Evolutionary conservation across 30 jellyfish, hydroid and myxozoan genomes (phyloP).

Genomic region (Aurelia aurita): DNA sequence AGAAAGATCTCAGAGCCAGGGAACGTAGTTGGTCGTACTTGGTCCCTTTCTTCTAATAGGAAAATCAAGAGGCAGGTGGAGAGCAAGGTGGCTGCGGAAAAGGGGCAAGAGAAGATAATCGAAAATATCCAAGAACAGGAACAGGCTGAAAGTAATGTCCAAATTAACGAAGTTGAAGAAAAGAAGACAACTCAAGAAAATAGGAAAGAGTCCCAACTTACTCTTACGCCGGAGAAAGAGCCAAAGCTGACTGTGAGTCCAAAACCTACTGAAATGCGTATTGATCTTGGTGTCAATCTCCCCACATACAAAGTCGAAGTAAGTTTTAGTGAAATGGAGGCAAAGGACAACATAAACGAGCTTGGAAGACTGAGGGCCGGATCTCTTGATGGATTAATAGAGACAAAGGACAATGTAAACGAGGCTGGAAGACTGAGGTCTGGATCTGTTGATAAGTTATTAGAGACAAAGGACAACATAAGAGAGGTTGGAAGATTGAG

Average conservation of each 20-base stretch:
- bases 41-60: not conserved
- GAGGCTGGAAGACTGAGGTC: too few relatives aligned
- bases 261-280: slow-evolving; percentile 20
- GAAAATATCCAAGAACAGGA: too few relatives aligned
- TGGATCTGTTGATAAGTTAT: not conserved
- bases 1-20: not conserved
- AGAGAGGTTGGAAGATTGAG: not conserved
- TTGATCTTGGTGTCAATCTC: slow-evolving; percentile 35
- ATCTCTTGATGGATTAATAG: not conserved
- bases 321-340: slow-evolving; percentile 10
- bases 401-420: not conserved
- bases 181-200: too few relatives aligned
- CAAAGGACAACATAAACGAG: too few relatives aligned
- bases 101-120: too few relatives aligned
- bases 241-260: not conserved
- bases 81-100: too few relatives aligned
- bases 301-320: slow-evolving; percentile 64
- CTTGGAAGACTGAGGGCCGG: too few relatives aligned
- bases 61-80: not conserved
- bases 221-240: not conserved
- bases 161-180: too few relatives aligned
- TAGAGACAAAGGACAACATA: not conserved
- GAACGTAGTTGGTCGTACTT: not conserved
- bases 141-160: too few relatives aligned
- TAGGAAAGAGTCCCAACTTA: too few relatives aligned